Evolutionary conservation across 2,797 vertebrate genomes (phyloP).

Genomic region (Paedocypris micromegethes): DNA sequence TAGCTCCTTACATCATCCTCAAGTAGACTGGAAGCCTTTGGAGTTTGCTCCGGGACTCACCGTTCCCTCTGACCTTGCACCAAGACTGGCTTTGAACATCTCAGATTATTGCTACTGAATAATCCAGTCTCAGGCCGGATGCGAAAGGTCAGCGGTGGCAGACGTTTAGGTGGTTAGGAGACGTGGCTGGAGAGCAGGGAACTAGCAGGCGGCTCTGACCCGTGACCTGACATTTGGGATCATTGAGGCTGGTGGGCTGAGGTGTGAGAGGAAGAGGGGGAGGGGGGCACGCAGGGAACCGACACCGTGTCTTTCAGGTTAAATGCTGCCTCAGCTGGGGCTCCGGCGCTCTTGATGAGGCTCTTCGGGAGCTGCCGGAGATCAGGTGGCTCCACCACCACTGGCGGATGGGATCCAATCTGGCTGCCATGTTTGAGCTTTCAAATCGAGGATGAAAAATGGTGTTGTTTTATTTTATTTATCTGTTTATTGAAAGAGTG

Average conservation of each 20-base stretch:
- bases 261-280: slow-evolving; percentile 12
- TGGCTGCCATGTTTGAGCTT: neutral
- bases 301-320: slow-evolving; percentile 41
- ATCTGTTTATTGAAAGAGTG: no score
- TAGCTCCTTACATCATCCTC: slow-evolving; percentile 47
- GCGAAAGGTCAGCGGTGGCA: slow-evolving; percentile 10
- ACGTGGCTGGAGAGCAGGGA: slow-evolving; percentile 3
- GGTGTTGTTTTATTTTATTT: neutral
- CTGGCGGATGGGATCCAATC: slow-evolving; percentile 60
- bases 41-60: no score
- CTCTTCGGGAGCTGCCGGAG: slow-evolving; percentile 58
- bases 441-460: neutral
- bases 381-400: slow-evolving; percentile 60
- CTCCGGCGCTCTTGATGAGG: slow-evolving; percentile 53
- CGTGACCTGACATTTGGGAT: slow-evolving; percentile 26
- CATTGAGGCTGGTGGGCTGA: slow-evolving; percentile 27
- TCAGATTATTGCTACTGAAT: neutral
- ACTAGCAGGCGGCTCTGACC: slow-evolving; percentile 6
- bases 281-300: slow-evolving; percentile 21
- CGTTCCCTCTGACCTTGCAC: neutral
- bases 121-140: neutral
- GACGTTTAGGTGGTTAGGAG: slow-evolving; percentile 1
- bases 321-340: slow-evolving; percentile 40
- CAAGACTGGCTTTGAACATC: neutral
- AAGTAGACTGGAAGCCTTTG: slow-evolving; percentile 31